phyloP scores from a whole-genome alignment of 2,797 vertebrate genomes.

The Aplochiton taeniatus region DNA sequence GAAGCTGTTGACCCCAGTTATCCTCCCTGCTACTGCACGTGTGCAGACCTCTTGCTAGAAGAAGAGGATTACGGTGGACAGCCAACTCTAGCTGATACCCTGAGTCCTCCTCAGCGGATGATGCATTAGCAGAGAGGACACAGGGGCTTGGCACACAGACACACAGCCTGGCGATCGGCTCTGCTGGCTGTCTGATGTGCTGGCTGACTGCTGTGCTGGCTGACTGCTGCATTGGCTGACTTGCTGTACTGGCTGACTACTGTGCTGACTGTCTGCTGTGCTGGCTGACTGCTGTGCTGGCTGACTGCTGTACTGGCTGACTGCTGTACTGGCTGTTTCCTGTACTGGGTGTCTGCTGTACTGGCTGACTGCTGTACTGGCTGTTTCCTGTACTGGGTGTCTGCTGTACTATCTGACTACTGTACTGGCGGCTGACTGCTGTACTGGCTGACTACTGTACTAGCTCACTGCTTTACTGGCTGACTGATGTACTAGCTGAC shows the following conservation, averaged over 20 bases:
- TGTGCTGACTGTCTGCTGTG: background rate
- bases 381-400: background rate
- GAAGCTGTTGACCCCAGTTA: constrained; percentile 1
- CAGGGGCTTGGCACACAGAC: constrained; percentile 57
- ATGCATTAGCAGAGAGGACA: constrained; percentile 65
- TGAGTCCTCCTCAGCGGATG: constrained; percentile 51
- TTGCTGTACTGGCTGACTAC: constrained; percentile 30
- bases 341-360: background rate
- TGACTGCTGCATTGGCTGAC: background rate
- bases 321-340: background rate
- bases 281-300: background rate
- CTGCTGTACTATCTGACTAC: background rate
- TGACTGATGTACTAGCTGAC: background rate
- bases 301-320: background rate
- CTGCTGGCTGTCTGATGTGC: background rate
- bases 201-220: background rate
- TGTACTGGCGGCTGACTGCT: background rate
- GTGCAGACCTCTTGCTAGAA: background rate
- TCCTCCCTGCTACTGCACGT: background rate
- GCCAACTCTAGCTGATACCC: constrained; percentile 49
- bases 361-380: background rate
- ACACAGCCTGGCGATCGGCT: constrained; percentile 6
- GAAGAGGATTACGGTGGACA: constrained; percentile 57
- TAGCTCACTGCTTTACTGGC: background rate
- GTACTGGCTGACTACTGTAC: background rate